Percentiles rank a stretch among this genome's conserved stretches.
Evolutionary conservation across 1,140 invertebrate genomes (phyloP).

Genomic region (Papilio machaon): DNA sequence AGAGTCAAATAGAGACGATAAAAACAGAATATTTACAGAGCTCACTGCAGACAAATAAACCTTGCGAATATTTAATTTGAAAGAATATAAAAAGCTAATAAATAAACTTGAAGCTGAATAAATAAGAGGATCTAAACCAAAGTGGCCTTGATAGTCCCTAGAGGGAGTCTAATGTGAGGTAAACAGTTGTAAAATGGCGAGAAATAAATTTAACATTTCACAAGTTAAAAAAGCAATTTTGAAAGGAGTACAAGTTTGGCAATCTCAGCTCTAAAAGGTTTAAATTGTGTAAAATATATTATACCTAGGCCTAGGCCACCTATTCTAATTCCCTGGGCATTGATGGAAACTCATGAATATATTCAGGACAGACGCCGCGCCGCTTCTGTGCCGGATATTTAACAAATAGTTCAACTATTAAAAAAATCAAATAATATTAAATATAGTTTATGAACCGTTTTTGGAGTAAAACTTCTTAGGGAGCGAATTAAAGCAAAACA

Average conservation of each 20-base stretch:
- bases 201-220: too few relatives aligned
- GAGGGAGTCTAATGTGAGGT: too few relatives aligned
- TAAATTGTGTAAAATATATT: slow-evolving; percentile 7
- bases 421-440: not conserved
- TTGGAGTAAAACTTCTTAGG: too few relatives aligned
- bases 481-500: too few relatives aligned
- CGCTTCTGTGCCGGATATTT: not conserved
- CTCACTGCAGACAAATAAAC: not conserved
- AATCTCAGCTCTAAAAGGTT: not conserved
- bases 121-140: not conserved
- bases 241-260: not conserved
- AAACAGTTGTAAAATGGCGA: too few relatives aligned
- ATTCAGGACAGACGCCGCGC: not conserved
- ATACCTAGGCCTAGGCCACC: not conserved
- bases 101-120: not conserved
- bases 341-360: slow-evolving; percentile 17
- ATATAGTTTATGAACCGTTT: not conserved
- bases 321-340: slow-evolving; percentile 4
- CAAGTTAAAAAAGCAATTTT: too few relatives aligned
- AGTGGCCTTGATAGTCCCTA: too few relatives aligned
- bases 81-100: slow-evolving; percentile 18
- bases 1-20: not conserved
- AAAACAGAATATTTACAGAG: not conserved
- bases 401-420: not conserved
- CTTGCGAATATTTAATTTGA: not conserved